Conservation (phyloP, 2,888 invertebrate species). For the Cancer borealis region DNA sequence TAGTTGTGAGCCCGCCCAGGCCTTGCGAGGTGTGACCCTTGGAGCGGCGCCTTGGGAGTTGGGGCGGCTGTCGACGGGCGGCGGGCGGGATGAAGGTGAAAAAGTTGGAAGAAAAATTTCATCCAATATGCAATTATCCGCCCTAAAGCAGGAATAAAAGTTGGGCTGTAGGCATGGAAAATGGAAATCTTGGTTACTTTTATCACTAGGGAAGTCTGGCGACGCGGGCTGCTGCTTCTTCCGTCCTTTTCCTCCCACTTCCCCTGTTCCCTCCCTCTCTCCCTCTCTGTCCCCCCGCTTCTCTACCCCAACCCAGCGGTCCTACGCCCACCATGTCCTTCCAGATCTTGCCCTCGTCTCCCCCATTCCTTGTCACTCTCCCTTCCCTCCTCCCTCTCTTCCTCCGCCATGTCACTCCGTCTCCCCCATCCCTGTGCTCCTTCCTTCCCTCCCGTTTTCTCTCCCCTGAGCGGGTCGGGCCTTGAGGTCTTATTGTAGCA, state of each 20-base stretch:
- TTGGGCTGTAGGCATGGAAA: slow-evolving; percentile 65
- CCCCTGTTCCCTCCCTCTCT: neutral
- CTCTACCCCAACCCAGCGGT: neutral
- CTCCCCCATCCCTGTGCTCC: neutral
- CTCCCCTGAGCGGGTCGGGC: slow-evolving; percentile 39
- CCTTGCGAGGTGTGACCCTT: neutral
- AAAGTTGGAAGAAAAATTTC: slow-evolving; percentile 55
- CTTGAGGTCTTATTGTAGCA: slow-evolving; percentile 72
- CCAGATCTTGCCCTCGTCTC: neutral
- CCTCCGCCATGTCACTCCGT: slow-evolving; percentile 15
- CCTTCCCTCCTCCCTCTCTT: slow-evolving; percentile 20
- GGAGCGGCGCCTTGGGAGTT: neutral
- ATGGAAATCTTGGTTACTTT: slow-evolving; percentile 69
- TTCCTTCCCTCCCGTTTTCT: slow-evolving; percentile 24
- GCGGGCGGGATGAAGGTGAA: slow-evolving; percentile 29
- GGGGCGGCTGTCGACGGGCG: slow-evolving; percentile 9
- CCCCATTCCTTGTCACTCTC: slow-evolving; percentile 31
- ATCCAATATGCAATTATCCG: slow-evolving; percentile 71
- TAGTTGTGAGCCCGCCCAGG: neutral
- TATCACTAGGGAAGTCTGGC: slow-evolving; percentile 54
- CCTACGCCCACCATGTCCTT: neutral
- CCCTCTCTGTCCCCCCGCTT: neutral
- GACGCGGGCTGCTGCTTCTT: neutral
- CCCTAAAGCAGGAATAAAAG: slow-evolving; percentile 70
- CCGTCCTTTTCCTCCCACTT: neutral